Evolutionary conservation across 2,888 invertebrate genomes (phyloP).

Genomic region (Harpalus rufipes): DNA sequence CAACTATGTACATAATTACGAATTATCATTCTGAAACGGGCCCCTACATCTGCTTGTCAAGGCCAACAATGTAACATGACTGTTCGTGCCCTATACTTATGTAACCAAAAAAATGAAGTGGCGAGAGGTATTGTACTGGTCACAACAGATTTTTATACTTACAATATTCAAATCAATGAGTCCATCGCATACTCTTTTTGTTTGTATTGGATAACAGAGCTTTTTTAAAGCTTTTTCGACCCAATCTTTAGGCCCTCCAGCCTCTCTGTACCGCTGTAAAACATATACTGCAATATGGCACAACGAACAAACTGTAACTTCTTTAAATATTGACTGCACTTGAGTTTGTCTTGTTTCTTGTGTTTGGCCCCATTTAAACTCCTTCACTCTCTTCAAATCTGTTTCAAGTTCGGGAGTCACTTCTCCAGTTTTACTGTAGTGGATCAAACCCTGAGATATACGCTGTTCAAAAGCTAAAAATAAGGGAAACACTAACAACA

Average conservation of each 20-base stretch:
- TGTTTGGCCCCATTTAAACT: background rate
- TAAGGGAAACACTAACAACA: background rate
- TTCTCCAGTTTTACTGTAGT: conserved; percentile 24
- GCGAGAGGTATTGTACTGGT: too few species aligned
- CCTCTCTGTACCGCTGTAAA: background rate
- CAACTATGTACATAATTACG: too few species aligned
- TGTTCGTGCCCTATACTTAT: too few species aligned
- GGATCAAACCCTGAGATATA: background rate
- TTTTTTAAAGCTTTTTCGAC: background rate
- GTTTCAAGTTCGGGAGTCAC: background rate
- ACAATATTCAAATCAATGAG: conserved; percentile 81
- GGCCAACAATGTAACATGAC: too few species aligned
- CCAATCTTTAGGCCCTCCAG: background rate
- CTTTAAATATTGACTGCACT: background rate
- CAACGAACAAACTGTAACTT: conserved; percentile 29
- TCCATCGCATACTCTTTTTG: conserved; percentile 80
- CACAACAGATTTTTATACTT: conserved; percentile 72
- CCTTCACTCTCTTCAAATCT: conserved; percentile 1
- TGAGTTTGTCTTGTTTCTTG: background rate
- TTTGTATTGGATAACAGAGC: conserved; percentile 33
- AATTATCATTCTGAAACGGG: too few species aligned
- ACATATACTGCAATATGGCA: conserved; percentile 16
- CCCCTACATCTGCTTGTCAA: too few species aligned
- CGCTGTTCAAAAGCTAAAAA: conserved; percentile 26
- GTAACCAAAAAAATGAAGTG: too few species aligned